Evolutionary conservation across 2,888 invertebrate species (phyloP), one percentile per base, ranked within the genome.

Genomic region (Lumbricus terrestris): DNA sequence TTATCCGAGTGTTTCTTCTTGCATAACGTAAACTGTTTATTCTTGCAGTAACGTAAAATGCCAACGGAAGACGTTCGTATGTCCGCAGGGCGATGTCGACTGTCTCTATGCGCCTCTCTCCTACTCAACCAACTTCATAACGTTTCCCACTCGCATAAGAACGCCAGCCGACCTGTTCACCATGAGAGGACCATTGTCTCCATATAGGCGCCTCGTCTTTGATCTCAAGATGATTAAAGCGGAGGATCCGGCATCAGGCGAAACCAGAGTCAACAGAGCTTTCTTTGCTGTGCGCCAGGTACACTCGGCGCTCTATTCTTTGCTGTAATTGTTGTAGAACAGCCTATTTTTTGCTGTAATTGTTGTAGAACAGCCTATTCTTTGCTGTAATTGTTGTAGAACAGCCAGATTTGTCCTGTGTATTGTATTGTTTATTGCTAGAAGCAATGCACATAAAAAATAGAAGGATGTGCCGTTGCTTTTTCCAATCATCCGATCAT

Each of bases 91-190:
- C n/a, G 97, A 97, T 94, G 95, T 96, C 93, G 96, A 96, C 40
- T 99, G 99, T 93, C 96, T 97, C 90, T 96, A 96, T 88, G 96
- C 96, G 93, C 98, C 99, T 0, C 96, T 97, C 88, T 97, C 97
- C 90, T 97, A 97, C 94, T 98, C 98, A 54, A 98, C 97, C 96
- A 98, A 98, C 95, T 99, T 97, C 95, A 97, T 99, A 93, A 97
- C 98, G 0, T 97, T 99, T 93, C 97, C 97, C 0, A 97, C 98
- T 38, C 93, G 93, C 89, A 94, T 95, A 88, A 94, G 95, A 90
- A 94, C 95, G 38, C 93, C 95, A 1, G 93, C 95, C 91, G 97
- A 97, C 90, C 96, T 99, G 18, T 98, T 99, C 95, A 97, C 97
- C 18, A 97, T 99, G 96, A 96, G 97, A 40, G 98, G 98, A 0